These are phyloP conservation scores for Dorcus parallelipipedus DNA, from an alignment of 2,888 invertebrate species.

Conservation along the genomic window DNA sequence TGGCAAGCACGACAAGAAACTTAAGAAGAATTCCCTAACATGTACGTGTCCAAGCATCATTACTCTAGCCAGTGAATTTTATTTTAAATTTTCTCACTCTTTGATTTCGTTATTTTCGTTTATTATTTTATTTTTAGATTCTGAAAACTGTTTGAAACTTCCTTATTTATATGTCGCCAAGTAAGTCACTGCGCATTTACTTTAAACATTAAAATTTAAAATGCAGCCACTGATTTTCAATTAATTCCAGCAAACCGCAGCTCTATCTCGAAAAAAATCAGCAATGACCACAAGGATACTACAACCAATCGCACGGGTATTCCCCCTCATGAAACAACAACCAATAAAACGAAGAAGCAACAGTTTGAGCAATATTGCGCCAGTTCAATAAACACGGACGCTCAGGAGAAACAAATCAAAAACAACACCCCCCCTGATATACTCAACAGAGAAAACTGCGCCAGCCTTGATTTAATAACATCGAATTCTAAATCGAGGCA, in stretches of 20 bases:
- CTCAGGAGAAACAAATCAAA: not conserved
- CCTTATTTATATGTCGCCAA: too few species aligned
- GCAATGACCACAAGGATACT: too few species aligned
- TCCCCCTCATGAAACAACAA: not conserved
- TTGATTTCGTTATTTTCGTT: not conserved
- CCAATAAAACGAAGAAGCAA: not conserved
- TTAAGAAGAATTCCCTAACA: slow-evolving; percentile 3
- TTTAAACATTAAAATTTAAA: too few species aligned
- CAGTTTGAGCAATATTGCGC: not conserved
- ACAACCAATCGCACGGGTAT: too few species aligned
- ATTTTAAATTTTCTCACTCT: not conserved
- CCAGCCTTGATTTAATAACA: slow-evolving; percentile 1
- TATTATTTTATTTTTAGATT: too few species aligned
- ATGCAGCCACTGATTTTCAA: too few species aligned
- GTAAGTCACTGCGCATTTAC: too few species aligned
- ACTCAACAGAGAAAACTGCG: not conserved
- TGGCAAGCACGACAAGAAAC: not conserved
- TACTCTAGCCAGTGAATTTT: not conserved
- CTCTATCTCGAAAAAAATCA: too few species aligned
- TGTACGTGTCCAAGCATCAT: slow-evolving; percentile 4
- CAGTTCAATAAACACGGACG: not conserved
- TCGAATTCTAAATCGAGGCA: not conserved
- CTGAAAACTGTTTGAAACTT: too few species aligned
- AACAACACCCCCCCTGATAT: slow-evolving; percentile 1
- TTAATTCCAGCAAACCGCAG: too few species aligned